Evolutionary conservation across 2,113 vertebrate genomes (phyloP).

Genomic region (Coptodon rendalli): DNA sequence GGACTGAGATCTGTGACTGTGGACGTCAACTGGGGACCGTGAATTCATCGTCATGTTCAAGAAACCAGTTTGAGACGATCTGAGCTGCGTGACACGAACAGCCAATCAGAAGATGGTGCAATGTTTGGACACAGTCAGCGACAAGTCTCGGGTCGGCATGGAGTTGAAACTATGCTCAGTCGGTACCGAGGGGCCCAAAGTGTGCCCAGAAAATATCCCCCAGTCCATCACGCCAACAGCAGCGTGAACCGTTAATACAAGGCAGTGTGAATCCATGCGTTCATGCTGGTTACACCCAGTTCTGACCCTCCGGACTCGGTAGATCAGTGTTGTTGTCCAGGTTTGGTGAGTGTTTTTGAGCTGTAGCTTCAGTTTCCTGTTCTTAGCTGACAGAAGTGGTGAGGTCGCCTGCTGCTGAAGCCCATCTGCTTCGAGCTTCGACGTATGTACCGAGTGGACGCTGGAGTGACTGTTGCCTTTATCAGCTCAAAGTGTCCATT

Average conservation of each 20-base stretch:
- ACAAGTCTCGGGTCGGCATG: not conserved
- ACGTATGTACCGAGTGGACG: not conserved
- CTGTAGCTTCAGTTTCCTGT: not conserved
- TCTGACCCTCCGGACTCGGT: not conserved
- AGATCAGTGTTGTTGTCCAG: not conserved
- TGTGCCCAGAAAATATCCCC: not conserved
- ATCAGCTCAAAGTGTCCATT: not conserved
- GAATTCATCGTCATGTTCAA: not conserved
- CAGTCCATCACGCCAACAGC: not conserved
- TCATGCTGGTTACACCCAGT: too few species aligned
- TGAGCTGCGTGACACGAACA: not conserved
- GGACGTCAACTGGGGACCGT: accelerated
- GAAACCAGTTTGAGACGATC: not conserved
- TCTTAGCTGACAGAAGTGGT: accelerated
- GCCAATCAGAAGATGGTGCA: not conserved
- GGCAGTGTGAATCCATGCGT: not conserved
- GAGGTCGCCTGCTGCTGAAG: not conserved
- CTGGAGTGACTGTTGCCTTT: not conserved
- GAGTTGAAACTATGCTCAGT: not conserved
- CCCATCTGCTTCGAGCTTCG: not conserved
- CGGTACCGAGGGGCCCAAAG: not conserved
- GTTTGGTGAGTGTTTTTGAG: not conserved
- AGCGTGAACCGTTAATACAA: not conserved
- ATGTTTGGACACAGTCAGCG: not conserved
- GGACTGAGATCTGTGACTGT: not conserved